Evolutionary conservation across 2,113 vertebrate species (phyloP), one percentile per base, ranked within the genome.

Genomic region (Seriola quinqueradiata): DNA sequence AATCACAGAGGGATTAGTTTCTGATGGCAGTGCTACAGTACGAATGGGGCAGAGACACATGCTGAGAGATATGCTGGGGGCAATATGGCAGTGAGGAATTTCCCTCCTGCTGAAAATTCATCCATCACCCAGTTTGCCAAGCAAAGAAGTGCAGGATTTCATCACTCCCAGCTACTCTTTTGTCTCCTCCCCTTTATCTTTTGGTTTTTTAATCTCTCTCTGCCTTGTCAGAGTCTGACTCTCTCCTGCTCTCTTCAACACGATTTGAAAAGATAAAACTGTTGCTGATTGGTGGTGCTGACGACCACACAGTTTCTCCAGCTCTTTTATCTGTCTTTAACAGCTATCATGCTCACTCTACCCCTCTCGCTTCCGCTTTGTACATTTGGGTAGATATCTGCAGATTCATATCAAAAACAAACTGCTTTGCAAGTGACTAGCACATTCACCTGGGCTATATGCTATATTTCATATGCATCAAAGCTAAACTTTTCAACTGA

Each of bases 31-130:
- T 32, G 40, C 46, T 32, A 5, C 10, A 52, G 25, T 7, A 21
- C 19, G 28, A 12, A 17, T 66, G 64, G 70, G 17, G n/a, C 3
- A 48, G 12, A 73, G 70, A 21, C 61, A 67, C 36, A 42, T 46
- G 67, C 63, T 16, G 77, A 83, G 38, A 64, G 79, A 81, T 48
- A n/a, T 10, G 73, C 79, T 68, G 52, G 55, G 70, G 85, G 89
- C 64, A 11, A 77, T 64, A 54, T 52, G 63, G 68, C 82, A 75
- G 63, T 66, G 72, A 92, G 85, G 71, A 91, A 90, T 89, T 86
- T 88, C 84, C 83, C 85, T 89, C 80, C 64, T 86, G 84, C 83
- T 81, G 77, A 77, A 87, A 84, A 82, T 79, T 74, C 81, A 88
- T 91, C 88, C 82, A 81, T 92, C 84, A 92, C 46, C 82, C 83